Evolutionary conservation across 2,797 vertebrate genomes (phyloP), one percentile per base, ranked within the genome.

Genomic region (Chromis chromis): DNA sequence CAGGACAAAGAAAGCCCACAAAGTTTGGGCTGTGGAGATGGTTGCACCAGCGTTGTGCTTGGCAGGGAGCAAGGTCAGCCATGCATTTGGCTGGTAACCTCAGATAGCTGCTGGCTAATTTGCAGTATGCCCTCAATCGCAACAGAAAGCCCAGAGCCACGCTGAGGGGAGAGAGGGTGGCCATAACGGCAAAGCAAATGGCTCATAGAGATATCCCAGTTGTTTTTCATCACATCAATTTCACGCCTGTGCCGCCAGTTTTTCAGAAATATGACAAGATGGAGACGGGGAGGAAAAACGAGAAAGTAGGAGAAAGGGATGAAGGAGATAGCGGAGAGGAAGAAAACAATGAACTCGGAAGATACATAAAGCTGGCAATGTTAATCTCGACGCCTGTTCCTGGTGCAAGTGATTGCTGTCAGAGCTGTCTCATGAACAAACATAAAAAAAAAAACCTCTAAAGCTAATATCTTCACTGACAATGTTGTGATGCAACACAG

Each of bases 171-270:
- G 90, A 81, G 82, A 87, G 78, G 79, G 71, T 61, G 74, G 81
- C 86, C 82, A 83, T 89, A 84, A 93, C 82, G 73, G 79, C 82
- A 86, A 85, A 91, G 84, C 89, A 91, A 94, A 92, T 93, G 90
- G 86, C 88, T 94, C 88, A 89, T 89, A 88, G 92, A 94, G 91
- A 91, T 92, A 92, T 88, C 85, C 87, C 80, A 82, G 88, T 90
- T 93, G 91, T 93, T 93, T 94, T 92, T 92, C 93, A 93, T 93
- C 88, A 90, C 89, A 89, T 91, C 91, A 90, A 92, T 93, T 94
- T 94, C 91, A 91, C 86, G 76, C 85, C 78, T 84, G 66, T 68
- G 73, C 77, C 7, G 62, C 70, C 74, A 70, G 72, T 86, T 87
- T 84, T 72, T 79, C 76, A 76, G 75, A 81, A 85, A 85, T 79